Evolutionary conservation across 2,888 invertebrate species (phyloP), one percentile per base, ranked within the genome.

Genomic region (Pseudoips prasinana): DNA sequence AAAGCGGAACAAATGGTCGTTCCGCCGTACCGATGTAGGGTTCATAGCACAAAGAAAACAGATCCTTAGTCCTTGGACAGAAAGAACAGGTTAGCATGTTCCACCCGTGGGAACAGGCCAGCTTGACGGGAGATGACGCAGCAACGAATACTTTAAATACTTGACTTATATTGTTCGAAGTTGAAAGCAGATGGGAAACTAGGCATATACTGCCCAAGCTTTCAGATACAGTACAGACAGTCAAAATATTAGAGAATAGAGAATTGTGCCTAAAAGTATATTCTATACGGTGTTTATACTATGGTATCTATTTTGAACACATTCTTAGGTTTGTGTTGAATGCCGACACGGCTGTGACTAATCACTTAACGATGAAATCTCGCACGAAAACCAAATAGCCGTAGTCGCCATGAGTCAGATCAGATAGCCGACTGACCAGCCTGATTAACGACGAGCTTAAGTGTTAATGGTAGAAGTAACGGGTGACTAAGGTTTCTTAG

Each of bases 1-100:
- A 72, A 71, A 69, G 64, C 68, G 67, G 59, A 71, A 74, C 69
- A 58, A 69, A 73, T 72, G 64, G 62, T 60, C 64, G 66, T 58
- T 60, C 47, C 49, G 58, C 52, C 53, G 42, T 50, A 45, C 48
- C 44, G 45, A 41, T 29, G 46, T 35, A 33, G 44, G 47, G 40
- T 40, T 51, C 42, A 49, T 44, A 41, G 51, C 59, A 64, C 63
- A 58, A 59, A 38, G 40, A 48, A 70, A 73, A 65, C 43, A 53
- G 46, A 49, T 49, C 58, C 49, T 48, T 59, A 58, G 41, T 51
- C 48, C 54, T 18, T 44, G 22, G 30, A 38, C 34, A 25, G 37
- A 62, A 54, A 55, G 46, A 45, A 50, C 43, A 58, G 41, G 54
- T 53, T 64, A 36, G 49, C 33, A 46, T 48, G 52, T 18, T 18